phyloP scores from a whole-genome alignment of 1,140 invertebrate species.

The Oryctes rhinoceros region DNA sequence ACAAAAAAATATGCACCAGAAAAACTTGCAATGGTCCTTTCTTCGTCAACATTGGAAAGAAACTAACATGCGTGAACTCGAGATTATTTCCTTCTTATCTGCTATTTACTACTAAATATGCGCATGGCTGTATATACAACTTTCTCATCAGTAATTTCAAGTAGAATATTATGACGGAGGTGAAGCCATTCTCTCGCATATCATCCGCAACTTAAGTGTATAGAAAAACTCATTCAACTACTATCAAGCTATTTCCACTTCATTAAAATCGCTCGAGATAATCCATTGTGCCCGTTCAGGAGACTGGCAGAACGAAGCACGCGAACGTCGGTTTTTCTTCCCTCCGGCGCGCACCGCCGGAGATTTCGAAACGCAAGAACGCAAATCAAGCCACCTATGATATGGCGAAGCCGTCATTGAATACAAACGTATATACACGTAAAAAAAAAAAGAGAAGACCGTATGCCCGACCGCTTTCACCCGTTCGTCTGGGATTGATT shows the following conservation, averaged over 20 bases:
- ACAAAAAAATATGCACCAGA: too few relatives aligned
- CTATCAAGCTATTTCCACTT: conserved; percentile 32
- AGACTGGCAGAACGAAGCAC: conserved; percentile 1
- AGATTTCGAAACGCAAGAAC: conserved; percentile 9
- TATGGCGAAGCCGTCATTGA: background rate
- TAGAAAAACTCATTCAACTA: conserved; percentile 1
- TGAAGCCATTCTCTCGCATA: background rate
- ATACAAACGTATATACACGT: background rate
- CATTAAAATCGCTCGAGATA: conserved; percentile 5
- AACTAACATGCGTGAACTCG: too few relatives aligned
- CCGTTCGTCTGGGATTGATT: conserved; percentile 26
- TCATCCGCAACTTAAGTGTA: background rate
- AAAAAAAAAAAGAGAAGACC: background rate
- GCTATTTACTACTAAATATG: too few relatives aligned
- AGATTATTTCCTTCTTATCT: too few relatives aligned
- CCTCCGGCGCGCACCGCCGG: background rate
- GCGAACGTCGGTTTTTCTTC: conserved; percentile 14
- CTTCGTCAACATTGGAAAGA: too few relatives aligned
- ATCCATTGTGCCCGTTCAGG: background rate
- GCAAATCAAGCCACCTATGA: conserved; percentile 7
- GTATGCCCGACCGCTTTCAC: conserved; percentile 26
- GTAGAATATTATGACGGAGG: background rate
- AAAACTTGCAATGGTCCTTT: too few relatives aligned
- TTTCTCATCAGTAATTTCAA: too few relatives aligned
- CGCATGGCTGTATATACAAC: too few relatives aligned